Evolutionary conservation across 2,113 vertebrate species (phyloP).

Genomic region (Caretta caretta): DNA sequence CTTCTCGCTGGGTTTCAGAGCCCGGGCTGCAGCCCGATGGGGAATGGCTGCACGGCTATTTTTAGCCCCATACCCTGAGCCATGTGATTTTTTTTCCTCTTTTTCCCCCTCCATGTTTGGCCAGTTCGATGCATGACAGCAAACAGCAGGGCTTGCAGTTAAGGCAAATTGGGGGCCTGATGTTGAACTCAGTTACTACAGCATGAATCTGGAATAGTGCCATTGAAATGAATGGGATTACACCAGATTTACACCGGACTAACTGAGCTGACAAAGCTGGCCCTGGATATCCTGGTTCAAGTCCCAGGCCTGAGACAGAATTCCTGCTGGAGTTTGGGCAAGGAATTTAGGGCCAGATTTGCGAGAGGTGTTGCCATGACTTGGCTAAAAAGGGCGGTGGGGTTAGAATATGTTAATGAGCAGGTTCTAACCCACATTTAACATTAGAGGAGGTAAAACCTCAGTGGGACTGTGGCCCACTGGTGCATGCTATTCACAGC

Average conservation of each 20-base stretch:
- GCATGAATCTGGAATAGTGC: neutral
- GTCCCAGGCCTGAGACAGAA: neutral
- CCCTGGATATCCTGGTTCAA: neutral
- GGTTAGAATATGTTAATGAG: neutral
- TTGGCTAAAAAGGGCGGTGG: neutral
- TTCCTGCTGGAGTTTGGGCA: neutral
- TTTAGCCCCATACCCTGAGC: no score
- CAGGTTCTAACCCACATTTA: neutral
- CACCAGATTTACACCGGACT: neutral
- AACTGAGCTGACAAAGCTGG: neutral
- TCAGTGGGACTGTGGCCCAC: no score
- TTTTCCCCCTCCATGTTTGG: neutral
- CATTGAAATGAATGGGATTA: neutral
- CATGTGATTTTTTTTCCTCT: neutral
- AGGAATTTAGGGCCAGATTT: neutral
- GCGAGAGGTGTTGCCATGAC: neutral
- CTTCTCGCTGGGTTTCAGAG: neutral
- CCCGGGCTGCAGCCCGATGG: no score
- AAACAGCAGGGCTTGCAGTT: neutral
- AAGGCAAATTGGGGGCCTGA: neutral
- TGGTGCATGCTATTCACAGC: no score
- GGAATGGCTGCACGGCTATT: neutral
- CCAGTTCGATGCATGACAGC: neutral
- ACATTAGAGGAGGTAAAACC: neutral
- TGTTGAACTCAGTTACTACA: neutral